phyloP scores from a whole-genome alignment of 2,888 invertebrate species.

The Tachina grossa region DNA sequence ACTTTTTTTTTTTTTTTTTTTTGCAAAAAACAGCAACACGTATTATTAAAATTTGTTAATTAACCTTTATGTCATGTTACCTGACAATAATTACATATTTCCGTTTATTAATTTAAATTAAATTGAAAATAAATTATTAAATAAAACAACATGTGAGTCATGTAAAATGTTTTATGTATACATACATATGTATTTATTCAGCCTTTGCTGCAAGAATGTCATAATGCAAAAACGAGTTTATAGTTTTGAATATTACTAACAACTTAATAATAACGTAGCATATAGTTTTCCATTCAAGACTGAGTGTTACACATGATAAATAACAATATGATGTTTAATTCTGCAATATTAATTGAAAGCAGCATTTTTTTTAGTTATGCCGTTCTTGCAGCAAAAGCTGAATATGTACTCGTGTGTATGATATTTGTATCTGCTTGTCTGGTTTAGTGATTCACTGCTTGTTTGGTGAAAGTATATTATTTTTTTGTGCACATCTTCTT shows the following conservation, averaged over 20 bases:
- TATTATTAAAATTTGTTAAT: constrained; percentile 5
- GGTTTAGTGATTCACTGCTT: constrained; percentile 51
- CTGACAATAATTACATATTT: constrained; percentile 39
- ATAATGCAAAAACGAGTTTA: no score
- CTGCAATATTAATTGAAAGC: no score
- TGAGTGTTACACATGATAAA: no score
- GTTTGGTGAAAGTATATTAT: constrained; percentile 49
- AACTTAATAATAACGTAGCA: no score
- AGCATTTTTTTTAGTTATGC: no score
- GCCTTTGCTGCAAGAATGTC: no score
- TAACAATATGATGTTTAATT: no score
- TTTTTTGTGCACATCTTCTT: constrained; percentile 21
- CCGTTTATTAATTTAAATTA: constrained; percentile 28
- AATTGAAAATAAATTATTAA: constrained; percentile 15
- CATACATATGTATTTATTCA: background rate
- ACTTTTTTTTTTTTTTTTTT: no score
- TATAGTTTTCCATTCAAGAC: no score
- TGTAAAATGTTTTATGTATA: background rate
- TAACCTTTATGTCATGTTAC: background rate
- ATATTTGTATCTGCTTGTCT: background rate
- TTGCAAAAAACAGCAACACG: background rate
- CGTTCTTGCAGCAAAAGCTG: no score
- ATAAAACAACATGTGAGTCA: constrained; percentile 16
- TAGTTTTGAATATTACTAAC: no score
- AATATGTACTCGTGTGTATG: background rate